Evolutionary conservation across 2,888 invertebrate species (phyloP).

Genomic region (Octodonta nipae): DNA sequence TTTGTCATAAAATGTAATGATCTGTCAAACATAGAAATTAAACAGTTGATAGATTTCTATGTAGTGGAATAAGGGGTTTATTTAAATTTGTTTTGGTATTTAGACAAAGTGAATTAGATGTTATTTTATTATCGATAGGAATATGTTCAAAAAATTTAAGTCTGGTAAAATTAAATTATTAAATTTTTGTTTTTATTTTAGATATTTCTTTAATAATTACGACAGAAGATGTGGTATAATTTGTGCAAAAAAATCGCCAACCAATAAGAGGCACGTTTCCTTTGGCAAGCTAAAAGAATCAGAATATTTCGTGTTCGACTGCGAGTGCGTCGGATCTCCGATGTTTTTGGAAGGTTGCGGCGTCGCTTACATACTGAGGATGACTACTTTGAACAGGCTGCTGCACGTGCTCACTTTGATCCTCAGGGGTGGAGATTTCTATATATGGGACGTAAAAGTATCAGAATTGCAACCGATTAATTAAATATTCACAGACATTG

Average conservation of each 20-base stretch:
- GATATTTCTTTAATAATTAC: slow-evolving; percentile 42
- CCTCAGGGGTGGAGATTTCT: slow-evolving; percentile 36
- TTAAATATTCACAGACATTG: no score
- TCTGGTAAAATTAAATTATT: no score
- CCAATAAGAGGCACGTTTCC: slow-evolving; percentile 28
- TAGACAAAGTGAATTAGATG: no score
- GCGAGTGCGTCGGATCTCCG: slow-evolving; percentile 47
- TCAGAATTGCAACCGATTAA: slow-evolving; percentile 21
- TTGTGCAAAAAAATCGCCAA: slow-evolving; percentile 38
- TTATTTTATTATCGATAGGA: no score
- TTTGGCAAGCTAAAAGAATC: slow-evolving; percentile 31
- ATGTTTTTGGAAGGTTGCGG: slow-evolving; percentile 42
- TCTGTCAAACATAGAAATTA: no score
- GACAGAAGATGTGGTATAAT: slow-evolving; percentile 43
- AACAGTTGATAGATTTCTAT: no score
- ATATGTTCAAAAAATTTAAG: no score
- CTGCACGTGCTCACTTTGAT: slow-evolving; percentile 50
- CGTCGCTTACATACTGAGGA: slow-evolving; percentile 45
- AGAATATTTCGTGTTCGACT: slow-evolving; percentile 57
- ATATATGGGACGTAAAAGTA: slow-evolving; percentile 29
- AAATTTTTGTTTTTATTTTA: slow-evolving; percentile 11
- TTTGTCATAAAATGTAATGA: no score
- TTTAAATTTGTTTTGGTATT: no score
- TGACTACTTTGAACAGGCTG: slow-evolving; percentile 34
- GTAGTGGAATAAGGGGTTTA: no score